These are phyloP conservation scores for Orchesellides sinensis DNA, from an alignment of 2,888 invertebrate genomes.

Conservation along the genomic window DNA sequence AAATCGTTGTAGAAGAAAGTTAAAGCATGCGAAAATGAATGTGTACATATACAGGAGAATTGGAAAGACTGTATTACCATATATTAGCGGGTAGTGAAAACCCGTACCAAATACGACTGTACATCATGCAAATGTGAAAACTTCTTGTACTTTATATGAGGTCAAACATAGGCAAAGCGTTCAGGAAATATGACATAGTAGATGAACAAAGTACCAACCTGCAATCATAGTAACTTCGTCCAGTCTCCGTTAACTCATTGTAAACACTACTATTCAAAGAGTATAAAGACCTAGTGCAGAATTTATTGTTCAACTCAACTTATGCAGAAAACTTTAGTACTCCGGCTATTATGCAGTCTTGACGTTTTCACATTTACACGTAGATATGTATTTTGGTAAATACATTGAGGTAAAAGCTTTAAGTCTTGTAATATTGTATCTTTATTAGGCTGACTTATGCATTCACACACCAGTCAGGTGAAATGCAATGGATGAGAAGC, in stretches of 20 bases:
- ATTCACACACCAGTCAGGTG: neutral
- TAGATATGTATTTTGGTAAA: too few relatives aligned
- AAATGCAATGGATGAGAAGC: neutral
- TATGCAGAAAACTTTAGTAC: neutral
- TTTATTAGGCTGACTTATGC: neutral
- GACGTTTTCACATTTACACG: too few relatives aligned
- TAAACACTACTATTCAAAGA: neutral
- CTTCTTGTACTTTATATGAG: neutral
- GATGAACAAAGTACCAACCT: neutral
- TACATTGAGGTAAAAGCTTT: too few relatives aligned
- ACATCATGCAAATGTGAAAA: neutral
- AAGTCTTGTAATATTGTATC: too few relatives aligned
- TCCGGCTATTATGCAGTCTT: neutral
- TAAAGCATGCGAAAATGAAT: too few relatives aligned
- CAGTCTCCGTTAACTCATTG: neutral
- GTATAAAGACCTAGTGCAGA: neutral
- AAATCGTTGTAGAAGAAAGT: too few relatives aligned
- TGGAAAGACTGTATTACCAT: neutral
- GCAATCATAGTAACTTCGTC: neutral
- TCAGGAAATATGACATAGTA: neutral
- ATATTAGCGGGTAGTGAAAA: slow-evolving; percentile 4
- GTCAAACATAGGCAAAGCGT: neutral
- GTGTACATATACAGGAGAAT: neutral
- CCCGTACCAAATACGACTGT: slow-evolving; percentile 29
- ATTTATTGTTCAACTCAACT: neutral